These are phyloP conservation scores for Apolygus lucorum DNA, from an alignment of 1,140 invertebrate species.

Conservation along the genomic window DNA sequence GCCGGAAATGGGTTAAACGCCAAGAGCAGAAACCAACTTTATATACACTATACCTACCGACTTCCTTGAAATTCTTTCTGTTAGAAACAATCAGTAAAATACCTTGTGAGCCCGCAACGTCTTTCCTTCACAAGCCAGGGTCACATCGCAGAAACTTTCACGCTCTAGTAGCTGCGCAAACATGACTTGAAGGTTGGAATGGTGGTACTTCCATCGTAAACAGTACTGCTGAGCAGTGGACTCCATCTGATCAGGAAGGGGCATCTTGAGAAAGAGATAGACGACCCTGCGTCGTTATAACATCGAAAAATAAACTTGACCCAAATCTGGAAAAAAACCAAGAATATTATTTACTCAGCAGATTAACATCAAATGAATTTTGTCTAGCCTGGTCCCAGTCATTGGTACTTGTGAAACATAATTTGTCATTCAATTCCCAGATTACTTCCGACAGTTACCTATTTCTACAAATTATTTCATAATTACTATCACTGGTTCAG, in stretches of 20 bases:
- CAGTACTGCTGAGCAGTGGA: constrained; percentile 72
- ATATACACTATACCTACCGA: too few relatives aligned
- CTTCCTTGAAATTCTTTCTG: too few relatives aligned
- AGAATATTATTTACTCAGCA: background rate
- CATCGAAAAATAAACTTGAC: background rate
- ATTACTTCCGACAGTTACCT: too few relatives aligned
- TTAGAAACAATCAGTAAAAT: too few relatives aligned
- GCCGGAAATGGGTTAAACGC: too few relatives aligned
- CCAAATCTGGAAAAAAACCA: background rate
- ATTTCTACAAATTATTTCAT: too few relatives aligned
- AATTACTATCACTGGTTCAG: too few relatives aligned
- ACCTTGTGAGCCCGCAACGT: constrained; percentile 82
- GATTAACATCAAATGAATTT: background rate
- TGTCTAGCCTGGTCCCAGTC: background rate
- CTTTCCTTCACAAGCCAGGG: constrained; percentile 79
- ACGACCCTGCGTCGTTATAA: background rate
- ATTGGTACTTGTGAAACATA: background rate
- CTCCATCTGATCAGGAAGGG: constrained; percentile 24
- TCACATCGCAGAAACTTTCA: constrained; percentile 84
- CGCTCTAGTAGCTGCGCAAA: constrained; percentile 78
- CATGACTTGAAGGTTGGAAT: constrained; percentile 74
- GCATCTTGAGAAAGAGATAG: background rate
- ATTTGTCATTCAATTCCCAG: too few relatives aligned
- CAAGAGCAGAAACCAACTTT: too few relatives aligned
- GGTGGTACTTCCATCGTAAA: constrained; percentile 83